Evolutionary conservation across 2,113 vertebrate genomes (phyloP).

Genomic region (Sturnira hondurensis): DNA sequence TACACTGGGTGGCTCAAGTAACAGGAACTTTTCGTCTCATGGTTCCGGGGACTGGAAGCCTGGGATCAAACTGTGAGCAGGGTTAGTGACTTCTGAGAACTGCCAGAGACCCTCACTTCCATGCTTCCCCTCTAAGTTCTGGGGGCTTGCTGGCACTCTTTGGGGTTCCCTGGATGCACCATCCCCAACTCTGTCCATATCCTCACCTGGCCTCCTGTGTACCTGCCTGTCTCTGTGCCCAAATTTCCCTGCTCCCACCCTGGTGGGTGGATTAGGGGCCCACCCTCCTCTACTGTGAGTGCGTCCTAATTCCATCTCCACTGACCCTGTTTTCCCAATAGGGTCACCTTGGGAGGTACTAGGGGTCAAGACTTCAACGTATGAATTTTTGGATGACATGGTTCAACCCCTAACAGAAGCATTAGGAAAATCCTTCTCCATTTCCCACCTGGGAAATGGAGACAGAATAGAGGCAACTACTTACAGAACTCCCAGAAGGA

Average conservation of each 20-base stretch:
- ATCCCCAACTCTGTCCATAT: neutral
- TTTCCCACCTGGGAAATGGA: neutral
- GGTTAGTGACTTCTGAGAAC: neutral
- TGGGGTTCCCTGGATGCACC: neutral
- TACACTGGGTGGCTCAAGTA: too few species aligned
- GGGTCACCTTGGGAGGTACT: neutral
- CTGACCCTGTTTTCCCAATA: neutral
- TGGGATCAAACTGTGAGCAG: neutral
- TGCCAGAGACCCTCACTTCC: neutral
- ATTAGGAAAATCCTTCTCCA: neutral
- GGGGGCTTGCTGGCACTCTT: neutral
- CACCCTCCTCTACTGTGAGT: neutral
- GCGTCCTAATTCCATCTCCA: neutral
- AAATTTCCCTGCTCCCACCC: neutral
- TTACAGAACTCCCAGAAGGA: neutral
- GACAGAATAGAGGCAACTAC: neutral
- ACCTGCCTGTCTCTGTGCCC: neutral
- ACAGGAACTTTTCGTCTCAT: neutral
- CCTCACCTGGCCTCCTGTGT: neutral
- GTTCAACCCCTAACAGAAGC: neutral
- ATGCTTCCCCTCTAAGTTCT: neutral
- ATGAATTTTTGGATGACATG: neutral
- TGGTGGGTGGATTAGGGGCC: neutral
- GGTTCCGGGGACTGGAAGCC: neutral
- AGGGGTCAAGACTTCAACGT: neutral